Base-by-base conservation (phyloP, 2,888 invertebrate species). In the Troglohyphantes excavatus region DNA sequence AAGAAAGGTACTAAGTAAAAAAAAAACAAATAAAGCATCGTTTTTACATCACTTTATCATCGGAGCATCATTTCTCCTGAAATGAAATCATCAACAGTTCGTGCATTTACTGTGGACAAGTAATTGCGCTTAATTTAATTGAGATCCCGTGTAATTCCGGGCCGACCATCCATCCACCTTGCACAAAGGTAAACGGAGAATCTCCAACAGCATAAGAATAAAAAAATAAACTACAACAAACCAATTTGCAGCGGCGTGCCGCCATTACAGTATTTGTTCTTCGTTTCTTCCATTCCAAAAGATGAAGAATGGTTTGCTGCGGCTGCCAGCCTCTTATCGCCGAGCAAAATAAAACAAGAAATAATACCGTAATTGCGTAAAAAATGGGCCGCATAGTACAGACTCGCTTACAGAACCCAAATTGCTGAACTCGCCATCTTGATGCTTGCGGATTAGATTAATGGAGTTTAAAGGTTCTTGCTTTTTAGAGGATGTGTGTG, bases 71-170 rank as follows among this genome's bases (percentile, higher is more conserved):
- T 61, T 68, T 73, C 46, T 39, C 27, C 21, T 23, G 67, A 84
- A 88, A 88, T 88, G 81, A 88, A 88, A 88, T 88, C 87, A 88
- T 88, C 87, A 88, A 73, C 81, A 81, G 73, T 81, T 88, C 87
- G 87, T 88, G 87, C 81, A 67, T 72, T 73, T 81, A 81, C 79
- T 19, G 65, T 59, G 63, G 87, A 88, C 87, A 53, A 46, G 87
- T 88, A 88, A 88, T 88, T 88, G 87, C 68, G 70, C 87, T 81
- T 88, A 88, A 88, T 88, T 88, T 88, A 88, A 88, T 88, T 88
- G 87, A 81, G 81, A 75, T 72, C 75, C 83, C 73, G 83, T 83
- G 83, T 83, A 83, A 83, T 84, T 84, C 84, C 72, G 67, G 75
- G 75, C 53, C 9, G 19, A 13, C 67, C 68, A 84, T 67, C 84